Base-by-base conservation (phyloP, 1,140 invertebrate genomes). In the Monomorium pharaonis region DNA sequence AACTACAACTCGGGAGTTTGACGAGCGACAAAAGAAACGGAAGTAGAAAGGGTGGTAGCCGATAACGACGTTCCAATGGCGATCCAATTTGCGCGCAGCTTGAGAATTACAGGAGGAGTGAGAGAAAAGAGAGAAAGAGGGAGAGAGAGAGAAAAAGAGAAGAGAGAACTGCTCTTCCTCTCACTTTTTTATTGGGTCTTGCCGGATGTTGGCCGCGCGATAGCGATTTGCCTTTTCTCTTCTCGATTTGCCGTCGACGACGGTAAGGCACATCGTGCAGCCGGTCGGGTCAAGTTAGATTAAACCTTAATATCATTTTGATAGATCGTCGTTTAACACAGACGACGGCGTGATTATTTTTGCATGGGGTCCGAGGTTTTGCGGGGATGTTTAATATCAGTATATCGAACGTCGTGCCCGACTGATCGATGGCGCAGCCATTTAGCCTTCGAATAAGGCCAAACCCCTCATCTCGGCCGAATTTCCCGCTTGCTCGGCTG, bases 1-100 rank as follows among this genome's bases (percentile, higher is more conserved):
- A 81, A 56, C 67, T 56, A 27, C 67, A 72, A 37, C 62, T 83
- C 27, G 67, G 33, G 33, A 72, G 56, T 67, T 58, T 62, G 76
- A 81, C 30, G 24, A 42, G n/a, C 30, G 21, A n/a, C 10, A 18
- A 54, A 60, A 56, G 27, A 44, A 84, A 33, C 37, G 42, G 74
- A 37, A 18, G 30, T 49, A 47, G 21, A 47, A 84, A 78, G 80
- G 54, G 10, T 16, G 56, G 24, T 27, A 51, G 51, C 69, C 56
- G 87, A 89, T 90, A 93, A 92, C 86, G 67, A 84, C 60, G 80
- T 92, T 92, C 85, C 81, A 81, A 88, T 86, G 86, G 30, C 86
- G 62, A 90, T 91, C 86, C 88, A 92, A 93, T 92, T 93, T 91
- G 88, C 87, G 88, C 67, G 47, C 54, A 89, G 87, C 30, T 62